Conservation (phyloP, 2,797 vertebrate genomes). For the Arvicola amphibius region DNA sequence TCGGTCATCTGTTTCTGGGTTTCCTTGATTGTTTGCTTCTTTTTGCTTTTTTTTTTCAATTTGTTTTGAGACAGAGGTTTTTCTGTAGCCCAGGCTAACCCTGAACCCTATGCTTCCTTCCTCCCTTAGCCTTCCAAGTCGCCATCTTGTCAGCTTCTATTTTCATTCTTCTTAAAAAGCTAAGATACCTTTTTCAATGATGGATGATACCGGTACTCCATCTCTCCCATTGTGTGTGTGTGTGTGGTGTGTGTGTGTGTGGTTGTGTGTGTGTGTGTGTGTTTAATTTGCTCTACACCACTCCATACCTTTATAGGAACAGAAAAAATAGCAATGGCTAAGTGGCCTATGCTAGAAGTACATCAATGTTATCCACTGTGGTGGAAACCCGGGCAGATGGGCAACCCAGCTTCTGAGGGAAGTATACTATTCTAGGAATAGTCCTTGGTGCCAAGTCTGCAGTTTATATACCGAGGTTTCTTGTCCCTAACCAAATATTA, state of each 20-base stretch:
- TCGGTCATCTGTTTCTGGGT: neutral
- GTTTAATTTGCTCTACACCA: neutral
- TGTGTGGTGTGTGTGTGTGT: neutral
- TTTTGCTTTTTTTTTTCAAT: neutral
- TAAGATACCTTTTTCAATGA: neutral
- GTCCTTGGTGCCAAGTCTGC: neutral
- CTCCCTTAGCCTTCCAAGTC: neutral
- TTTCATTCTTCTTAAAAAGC: conserved; percentile 16
- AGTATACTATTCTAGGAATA: neutral
- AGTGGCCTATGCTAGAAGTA: neutral
- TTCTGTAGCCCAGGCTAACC: neutral
- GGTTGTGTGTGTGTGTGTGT: neutral
- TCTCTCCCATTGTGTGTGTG: neutral
- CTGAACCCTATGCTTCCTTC: neutral
- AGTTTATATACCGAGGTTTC: conserved; percentile 12
- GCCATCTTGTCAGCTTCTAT: neutral
- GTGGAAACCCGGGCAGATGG: neutral
- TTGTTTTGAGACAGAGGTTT: neutral
- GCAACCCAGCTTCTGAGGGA: neutral
- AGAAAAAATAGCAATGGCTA: neutral
- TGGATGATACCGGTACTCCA: neutral
- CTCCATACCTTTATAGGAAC: neutral
- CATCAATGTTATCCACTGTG: neutral
- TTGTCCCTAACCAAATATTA: neutral
- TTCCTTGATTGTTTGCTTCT: neutral